Evolutionary conservation across 2,888 invertebrate genomes (phyloP).

Genomic region (Oscheius sp.): DNA sequence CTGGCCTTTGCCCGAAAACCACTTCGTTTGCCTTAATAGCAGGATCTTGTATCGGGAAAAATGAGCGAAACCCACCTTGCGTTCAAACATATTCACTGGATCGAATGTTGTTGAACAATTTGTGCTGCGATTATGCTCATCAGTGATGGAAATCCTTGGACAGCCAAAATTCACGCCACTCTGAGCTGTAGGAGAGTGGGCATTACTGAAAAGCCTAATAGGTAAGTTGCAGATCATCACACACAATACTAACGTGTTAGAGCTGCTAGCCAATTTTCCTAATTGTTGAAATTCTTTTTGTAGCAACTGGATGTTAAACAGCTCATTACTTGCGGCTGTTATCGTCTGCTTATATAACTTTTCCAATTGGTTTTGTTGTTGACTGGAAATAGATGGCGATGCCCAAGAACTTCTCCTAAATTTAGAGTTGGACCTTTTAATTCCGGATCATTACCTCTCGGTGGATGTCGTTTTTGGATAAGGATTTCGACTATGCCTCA

Average conservation of each 20-base stretch:
- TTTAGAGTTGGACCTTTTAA: background rate
- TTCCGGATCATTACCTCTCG: constrained; percentile 26
- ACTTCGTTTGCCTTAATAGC: constrained; percentile 49
- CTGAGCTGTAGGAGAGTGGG: constrained; percentile 14
- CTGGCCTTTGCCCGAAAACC: constrained; percentile 61
- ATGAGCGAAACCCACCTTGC: constrained; percentile 5
- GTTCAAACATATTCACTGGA: constrained; percentile 52
- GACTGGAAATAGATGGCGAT: constrained; percentile 56
- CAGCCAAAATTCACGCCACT: constrained; percentile 37
- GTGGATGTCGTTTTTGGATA: constrained; percentile 51
- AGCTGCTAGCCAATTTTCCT: constrained; percentile 19
- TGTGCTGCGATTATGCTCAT: constrained; percentile 63
- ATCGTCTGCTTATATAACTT: constrained; percentile 60
- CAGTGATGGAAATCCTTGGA: constrained; percentile 66
- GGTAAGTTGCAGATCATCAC: background rate
- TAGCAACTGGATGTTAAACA: constrained; percentile 47
- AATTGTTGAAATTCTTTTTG: constrained; percentile 66
- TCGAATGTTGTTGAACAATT: constrained; percentile 55
- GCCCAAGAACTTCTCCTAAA: constrained; percentile 67
- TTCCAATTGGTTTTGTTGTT: constrained; percentile 63
- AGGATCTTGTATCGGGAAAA: constrained; percentile 9
- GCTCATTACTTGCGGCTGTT: background rate
- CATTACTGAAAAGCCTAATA: background rate
- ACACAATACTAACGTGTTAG: constrained; percentile 12
- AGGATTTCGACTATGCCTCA: constrained; percentile 54